Evolutionary conservation across 2,888 invertebrate species (phyloP), one percentile per base, ranked within the genome.

Genomic region (Palloptera scutellata): DNA sequence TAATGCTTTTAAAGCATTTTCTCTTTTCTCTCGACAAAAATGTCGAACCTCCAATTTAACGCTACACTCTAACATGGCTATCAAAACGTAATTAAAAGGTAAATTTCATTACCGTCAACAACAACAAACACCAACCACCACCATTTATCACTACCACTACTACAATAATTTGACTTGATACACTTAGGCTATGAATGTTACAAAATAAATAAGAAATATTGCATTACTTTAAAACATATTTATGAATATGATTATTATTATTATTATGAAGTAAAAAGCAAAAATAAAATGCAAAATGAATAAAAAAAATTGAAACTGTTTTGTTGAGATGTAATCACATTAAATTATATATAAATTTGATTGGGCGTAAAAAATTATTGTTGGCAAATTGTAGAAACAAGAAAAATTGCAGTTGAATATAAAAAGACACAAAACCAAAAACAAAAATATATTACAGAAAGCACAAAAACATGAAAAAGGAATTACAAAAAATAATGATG

Each of bases 401-500:
- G 51, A 64, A 69, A 59, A 57, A 66, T 60, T 61, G 63, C 54
- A 66, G 61, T 65, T 65, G 41, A 65, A 17, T 43, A 53, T 54
- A 61, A 61, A 59, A 62, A 60, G 63, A 62, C 71, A 67, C 53
- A 68, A 54, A 55, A 48, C 5, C 11, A 43, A 62, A 59, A 62
- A 64, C 69, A 62, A 67, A 48, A 64, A n/a, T 30, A 41, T 58
- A 51, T 30, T 8, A 9, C 43, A 61, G 10, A 42, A 58, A 67
- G 55, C 66, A 61, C 8, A 20, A 58, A 0, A 42, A 62, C 63
- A 63, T 51, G 65, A 68, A 59, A 64, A 67, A 62, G 55, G 67
- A 67, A 72, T 74, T 73, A 71, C 61, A 60, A 68, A 66, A 69
- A 69, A 65, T 60, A 63, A 59, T 54, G 74, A 75, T 76, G 79